Percentiles rank a stretch among this genome's conserved stretches.
Evolutionary conservation across 1,140 invertebrate species (phyloP).

Genomic region (Drosophila sproati): DNA sequence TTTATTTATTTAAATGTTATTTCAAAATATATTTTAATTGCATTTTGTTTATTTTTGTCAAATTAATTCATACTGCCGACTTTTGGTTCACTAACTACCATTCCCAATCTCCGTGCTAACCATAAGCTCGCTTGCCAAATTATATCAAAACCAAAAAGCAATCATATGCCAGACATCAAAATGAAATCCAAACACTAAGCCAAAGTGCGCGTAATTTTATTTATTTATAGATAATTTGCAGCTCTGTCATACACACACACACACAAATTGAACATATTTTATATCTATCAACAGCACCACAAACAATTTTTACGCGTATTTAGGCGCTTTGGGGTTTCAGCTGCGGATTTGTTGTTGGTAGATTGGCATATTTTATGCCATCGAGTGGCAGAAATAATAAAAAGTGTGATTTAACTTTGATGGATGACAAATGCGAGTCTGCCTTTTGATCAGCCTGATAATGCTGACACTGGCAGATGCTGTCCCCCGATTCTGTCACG

Average conservation of each 20-base stretch:
- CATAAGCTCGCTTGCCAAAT: neutral
- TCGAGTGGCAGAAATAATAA: slow-evolving; percentile 52
- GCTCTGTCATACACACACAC: slow-evolving; percentile 53
- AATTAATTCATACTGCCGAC: slow-evolving; percentile 10
- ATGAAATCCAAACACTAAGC: slow-evolving; percentile 69
- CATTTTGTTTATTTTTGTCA: neutral
- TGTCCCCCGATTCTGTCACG: neutral
- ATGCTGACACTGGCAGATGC: slow-evolving; percentile 49
- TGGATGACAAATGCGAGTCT: slow-evolving; percentile 71
- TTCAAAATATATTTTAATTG: neutral
- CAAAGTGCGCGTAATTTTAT: slow-evolving; percentile 77
- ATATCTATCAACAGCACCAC: slow-evolving; percentile 34
- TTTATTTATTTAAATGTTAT: neutral
- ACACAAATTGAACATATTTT: slow-evolving; percentile 36
- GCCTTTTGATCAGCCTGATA: slow-evolving; percentile 58
- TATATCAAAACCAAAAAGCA: slow-evolving; percentile 52
- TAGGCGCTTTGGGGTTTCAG: slow-evolving; percentile 67
- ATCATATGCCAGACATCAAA: slow-evolving; percentile 77
- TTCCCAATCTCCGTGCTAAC: neutral
- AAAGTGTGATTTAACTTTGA: slow-evolving; percentile 76
- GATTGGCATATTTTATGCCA: slow-evolving; percentile 62
- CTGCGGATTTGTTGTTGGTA: slow-evolving; percentile 63
- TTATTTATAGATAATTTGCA: slow-evolving; percentile 81
- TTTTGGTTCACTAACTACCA: neutral
- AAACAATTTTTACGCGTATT: slow-evolving; percentile 76